Percentiles rank a stretch among this genome's conserved stretches.
These are phyloP conservation scores for Rhizoglyphus robini DNA, from an alignment of 1,140 invertebrate genomes.

Conservation along the genomic window DNA sequence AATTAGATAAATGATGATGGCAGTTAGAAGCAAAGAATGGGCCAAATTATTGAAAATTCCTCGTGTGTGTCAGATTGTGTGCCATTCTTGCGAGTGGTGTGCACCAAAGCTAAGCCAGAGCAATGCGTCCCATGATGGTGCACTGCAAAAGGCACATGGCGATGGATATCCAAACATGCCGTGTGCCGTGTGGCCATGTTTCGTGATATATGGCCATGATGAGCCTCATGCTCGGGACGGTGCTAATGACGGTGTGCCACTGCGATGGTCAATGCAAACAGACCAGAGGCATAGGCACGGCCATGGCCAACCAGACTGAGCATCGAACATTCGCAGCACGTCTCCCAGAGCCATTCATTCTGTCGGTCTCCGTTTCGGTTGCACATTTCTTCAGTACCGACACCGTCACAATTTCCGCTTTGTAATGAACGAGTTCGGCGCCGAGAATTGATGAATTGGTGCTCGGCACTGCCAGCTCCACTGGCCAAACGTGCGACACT, in stretches of 20 bases:
- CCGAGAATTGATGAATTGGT: slow-evolving; percentile 6
- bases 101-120: not conserved
- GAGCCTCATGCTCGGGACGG: not conserved
- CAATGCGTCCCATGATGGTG: not conserved
- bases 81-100: not conserved
- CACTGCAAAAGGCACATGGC: too few relatives aligned
- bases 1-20: slow-evolving; percentile 15
- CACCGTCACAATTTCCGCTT: slow-evolving; percentile 8
- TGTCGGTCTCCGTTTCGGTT: not conserved
- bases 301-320: not conserved
- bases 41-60: slow-evolving; percentile 9
- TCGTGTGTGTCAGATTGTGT: not conserved
- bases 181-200: too few relatives aligned
- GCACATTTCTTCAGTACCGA: not conserved
- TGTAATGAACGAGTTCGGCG: slow-evolving; percentile 6
- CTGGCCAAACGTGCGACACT: not conserved
- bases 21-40: not conserved
- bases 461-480: too few relatives aligned
- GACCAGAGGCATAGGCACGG: not conserved
- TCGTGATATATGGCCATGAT: slow-evolving; percentile 9
- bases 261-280: slow-evolving; percentile 2
- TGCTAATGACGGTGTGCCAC: not conserved
- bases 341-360: not conserved
- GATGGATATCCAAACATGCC: too few relatives aligned
- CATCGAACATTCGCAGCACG: slow-evolving; percentile 10